A percentile compares a stretch with the other conserved stretches of the same genome.
Evolutionary conservation across 2,113 vertebrate genomes (phyloP).

Genomic region (Actinemys pallida): DNA sequence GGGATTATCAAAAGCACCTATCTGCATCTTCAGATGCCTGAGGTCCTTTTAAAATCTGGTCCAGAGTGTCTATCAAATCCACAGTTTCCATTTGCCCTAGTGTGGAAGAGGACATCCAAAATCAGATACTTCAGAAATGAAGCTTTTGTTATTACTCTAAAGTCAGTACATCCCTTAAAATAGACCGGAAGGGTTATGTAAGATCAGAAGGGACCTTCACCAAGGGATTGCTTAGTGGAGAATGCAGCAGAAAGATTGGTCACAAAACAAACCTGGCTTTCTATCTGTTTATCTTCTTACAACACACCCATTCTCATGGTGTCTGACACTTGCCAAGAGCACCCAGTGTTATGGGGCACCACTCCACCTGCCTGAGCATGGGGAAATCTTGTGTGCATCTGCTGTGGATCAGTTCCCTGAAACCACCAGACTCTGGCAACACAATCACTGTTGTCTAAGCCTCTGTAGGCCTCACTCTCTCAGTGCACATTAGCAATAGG

Average conservation of each 20-base stretch:
- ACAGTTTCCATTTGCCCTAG: not conserved
- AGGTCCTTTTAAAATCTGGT: not conserved
- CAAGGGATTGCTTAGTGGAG: not conserved
- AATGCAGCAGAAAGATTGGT: not conserved
- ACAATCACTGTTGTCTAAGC: not conserved
- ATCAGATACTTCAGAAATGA: not conserved
- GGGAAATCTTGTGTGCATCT: not conserved
- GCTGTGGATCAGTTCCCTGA: not conserved
- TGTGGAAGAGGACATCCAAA: not conserved
- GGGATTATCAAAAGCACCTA: not conserved
- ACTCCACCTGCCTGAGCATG: not conserved
- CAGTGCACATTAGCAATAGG: no score
- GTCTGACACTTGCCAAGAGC: not conserved
- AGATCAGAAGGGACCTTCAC: not conserved
- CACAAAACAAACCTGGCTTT: not conserved
- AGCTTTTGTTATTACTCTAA: not conserved
- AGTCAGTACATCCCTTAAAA: not conserved
- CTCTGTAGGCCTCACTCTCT: no score
- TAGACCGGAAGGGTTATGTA: not conserved
- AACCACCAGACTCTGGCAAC: not conserved
- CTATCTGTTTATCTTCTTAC: not conserved
- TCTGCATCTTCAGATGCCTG: not conserved
- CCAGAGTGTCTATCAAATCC: not conserved
- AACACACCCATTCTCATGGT: not conserved
- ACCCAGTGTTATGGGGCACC: not conserved